Conservation (phyloP, 2,888 invertebrate genomes). For the Lithodes maja region DNA sequence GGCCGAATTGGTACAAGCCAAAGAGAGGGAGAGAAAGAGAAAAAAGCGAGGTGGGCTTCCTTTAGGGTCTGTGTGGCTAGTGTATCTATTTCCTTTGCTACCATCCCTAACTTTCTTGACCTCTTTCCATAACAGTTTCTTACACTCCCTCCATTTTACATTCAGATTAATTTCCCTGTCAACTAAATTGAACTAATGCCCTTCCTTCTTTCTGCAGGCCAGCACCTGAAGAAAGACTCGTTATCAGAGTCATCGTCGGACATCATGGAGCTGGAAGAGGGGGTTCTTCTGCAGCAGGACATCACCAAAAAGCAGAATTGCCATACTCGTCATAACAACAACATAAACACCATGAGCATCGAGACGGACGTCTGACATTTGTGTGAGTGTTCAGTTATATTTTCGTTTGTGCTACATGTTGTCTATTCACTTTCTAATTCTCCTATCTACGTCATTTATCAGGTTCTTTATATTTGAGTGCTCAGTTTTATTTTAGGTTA, state of each 20-base stretch:
- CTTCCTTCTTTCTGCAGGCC: conserved; percentile 54
- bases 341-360: conserved; percentile 86
- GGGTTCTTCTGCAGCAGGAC: conserved; percentile 81
- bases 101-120: no score
- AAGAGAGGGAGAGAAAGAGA: no score
- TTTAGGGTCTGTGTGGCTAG: no score
- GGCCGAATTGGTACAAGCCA: no score
- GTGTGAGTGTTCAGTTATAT: conserved; percentile 79
- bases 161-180: no score
- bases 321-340: conserved; percentile 85
- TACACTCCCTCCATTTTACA: no score
- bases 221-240: conserved; percentile 81
- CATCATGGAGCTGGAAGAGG: conserved; percentile 94
- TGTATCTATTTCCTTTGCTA: no score
- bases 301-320: conserved; percentile 82
- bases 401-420: conserved; percentile 9
- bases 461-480: neutral
- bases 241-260: conserved; percentile 93
- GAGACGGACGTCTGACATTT: conserved; percentile 98
- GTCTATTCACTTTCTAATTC: no score
- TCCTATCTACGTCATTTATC: no score
- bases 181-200: no score
- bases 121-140: no score
- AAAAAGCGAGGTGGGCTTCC: no score
- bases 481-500: neutral